Conservation (phyloP, 2,888 invertebrate genomes). For the Cheilosia scutellata region DNA sequence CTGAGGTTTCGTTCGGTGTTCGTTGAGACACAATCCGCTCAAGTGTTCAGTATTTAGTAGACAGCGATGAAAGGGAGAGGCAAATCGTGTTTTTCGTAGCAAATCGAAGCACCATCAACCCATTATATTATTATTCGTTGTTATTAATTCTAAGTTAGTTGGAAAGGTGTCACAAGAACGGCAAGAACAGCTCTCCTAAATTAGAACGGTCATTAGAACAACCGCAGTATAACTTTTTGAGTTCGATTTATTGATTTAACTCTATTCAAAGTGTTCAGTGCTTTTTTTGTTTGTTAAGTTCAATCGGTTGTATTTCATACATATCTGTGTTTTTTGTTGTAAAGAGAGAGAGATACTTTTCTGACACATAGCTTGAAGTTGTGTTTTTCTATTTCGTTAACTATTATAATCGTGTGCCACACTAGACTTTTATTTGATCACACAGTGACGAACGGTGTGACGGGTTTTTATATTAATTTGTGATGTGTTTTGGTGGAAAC, state of each 20-base stretch:
- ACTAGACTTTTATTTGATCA: constrained; percentile 37
- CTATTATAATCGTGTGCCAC: constrained; percentile 50
- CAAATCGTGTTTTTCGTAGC: constrained; percentile 70
- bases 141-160: constrained; percentile 76
- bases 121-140: constrained; percentile 76
- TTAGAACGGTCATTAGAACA: constrained; percentile 66
- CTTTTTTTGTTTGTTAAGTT: constrained; percentile 9
- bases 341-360: constrained; percentile 55
- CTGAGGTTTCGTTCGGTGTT: constrained; percentile 74
- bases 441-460: constrained; percentile 44
- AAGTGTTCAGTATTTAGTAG: constrained; percentile 74
- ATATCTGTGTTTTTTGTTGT: constrained; percentile 1
- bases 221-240: constrained; percentile 31
- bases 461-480: constrained; percentile 43
- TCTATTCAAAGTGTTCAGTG: constrained; percentile 30
- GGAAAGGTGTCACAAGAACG: constrained; percentile 74
- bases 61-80: constrained; percentile 75
- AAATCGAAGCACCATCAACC: constrained; percentile 70
- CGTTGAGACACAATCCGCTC: constrained; percentile 73
- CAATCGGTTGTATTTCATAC: constrained; percentile 6
- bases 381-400: constrained; percentile 34
- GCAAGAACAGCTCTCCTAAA: constrained; percentile 69
- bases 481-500: constrained; percentile 66
- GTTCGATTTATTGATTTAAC: constrained; percentile 67
- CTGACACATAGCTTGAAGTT: constrained; percentile 36